Evolutionary conservation across 1,140 invertebrate species (phyloP), one percentile per base, ranked within the genome.

Genomic region (Drosophila gunungcola): DNA sequence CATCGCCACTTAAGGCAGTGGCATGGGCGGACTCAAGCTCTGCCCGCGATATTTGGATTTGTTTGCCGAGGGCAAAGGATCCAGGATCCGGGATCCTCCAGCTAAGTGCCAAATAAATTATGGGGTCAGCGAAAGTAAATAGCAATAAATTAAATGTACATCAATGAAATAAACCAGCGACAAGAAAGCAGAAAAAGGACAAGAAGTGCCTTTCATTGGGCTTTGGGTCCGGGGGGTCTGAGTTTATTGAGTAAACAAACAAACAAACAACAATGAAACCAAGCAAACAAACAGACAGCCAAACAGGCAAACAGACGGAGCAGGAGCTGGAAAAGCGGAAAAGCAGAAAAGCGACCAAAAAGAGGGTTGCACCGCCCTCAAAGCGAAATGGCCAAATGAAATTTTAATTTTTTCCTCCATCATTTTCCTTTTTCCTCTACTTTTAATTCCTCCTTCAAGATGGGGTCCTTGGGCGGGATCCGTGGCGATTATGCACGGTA

Each of bases 401-500:
- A 88, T 76, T 89, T 88, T 73, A 80, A 77, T 80, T 88, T 86
- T 73, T 72, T 48, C 54, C 45, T 48, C 54, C 49, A 61, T 57
- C 53, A 43, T 62, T 69, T 60, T 62, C 21, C 45, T 45, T 27
- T 38, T 65, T 7, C 29, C n/a, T 38, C 29, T 21, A 27, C 32
- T 64, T 69, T 68, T 74, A 42, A 38, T 43, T 65, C 70, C 32
- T 43, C 63, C 49, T 58, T 29, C 64, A 53, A 77, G 64, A 78
- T 70, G 75, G 42, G 61, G 54, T 52, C 43, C 64, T 51, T 60
- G 61, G 68, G 64, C 67, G 67, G 67, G 64, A 70, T 70, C 68
- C 68, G 58, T 69, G 79, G 76, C 83, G 83, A 91, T 91, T 91
- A 91, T 89, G 77, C 80, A 89, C 89, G 89, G 89, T 91, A 91